Conservation (phyloP, 1,140 invertebrate species). For the Eurytemora carolleeae region DNA sequence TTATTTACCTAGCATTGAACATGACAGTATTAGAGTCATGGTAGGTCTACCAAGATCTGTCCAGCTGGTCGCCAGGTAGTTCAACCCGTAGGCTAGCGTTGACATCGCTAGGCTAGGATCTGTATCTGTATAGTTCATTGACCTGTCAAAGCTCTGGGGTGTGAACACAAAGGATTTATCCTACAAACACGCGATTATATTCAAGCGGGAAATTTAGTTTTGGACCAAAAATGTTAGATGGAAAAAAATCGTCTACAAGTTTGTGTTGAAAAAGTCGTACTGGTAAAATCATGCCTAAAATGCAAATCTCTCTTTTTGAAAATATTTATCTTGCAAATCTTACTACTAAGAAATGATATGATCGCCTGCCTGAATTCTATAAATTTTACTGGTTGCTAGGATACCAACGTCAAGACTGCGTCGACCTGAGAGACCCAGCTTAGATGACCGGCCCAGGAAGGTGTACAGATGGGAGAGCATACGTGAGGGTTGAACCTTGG, state of each 20-base stretch:
- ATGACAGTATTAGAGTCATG: constrained; percentile 11
- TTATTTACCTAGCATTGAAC: constrained; percentile 19
- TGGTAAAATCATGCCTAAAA: too few relatives aligned
- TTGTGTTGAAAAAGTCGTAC: too few relatives aligned
- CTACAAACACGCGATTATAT: too few relatives aligned
- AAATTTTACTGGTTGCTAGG: constrained; percentile 89
- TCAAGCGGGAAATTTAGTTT: too few relatives aligned
- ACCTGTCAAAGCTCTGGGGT: constrained; percentile 34
- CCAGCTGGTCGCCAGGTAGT: constrained; percentile 9
- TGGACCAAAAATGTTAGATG: too few relatives aligned
- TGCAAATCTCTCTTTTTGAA: too few relatives aligned
- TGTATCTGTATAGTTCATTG: constrained; percentile 11
- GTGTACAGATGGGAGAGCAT: constrained; percentile 85
- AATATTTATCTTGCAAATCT: too few relatives aligned
- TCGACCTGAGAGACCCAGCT: constrained; percentile 73
- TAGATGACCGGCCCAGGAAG: constrained; percentile 59
- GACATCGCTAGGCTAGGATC: constrained; percentile 11
- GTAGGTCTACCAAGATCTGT: constrained; percentile 11
- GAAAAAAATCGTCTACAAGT: too few relatives aligned
- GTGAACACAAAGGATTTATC: constrained; percentile 95
- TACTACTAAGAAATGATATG: too few relatives aligned
- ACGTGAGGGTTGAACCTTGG: constrained; percentile 85
- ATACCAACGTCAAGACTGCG: constrained; percentile 90
- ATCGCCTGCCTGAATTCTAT: too few relatives aligned
- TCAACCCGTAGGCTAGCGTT: constrained; percentile 12